Evolutionary conservation across 2,113 vertebrate genomes (phyloP).

Genomic region (Mesocricetus auratus): DNA sequence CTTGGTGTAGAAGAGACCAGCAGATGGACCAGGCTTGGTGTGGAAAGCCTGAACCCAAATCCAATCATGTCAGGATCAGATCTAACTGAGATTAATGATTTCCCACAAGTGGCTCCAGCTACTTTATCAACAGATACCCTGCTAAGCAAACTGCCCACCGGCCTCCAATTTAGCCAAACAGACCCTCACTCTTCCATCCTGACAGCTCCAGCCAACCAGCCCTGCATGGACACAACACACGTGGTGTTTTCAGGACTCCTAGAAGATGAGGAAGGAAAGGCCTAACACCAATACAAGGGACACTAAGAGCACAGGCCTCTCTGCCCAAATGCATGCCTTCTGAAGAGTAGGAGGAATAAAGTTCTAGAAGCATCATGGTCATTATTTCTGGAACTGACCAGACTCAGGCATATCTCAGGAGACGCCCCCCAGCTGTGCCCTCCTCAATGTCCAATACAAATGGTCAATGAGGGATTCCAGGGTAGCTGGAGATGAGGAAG

Average conservation of each 20-base stretch:
- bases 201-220: neutral
- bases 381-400: neutral
- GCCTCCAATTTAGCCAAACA: constrained; percentile 16
- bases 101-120: constrained; percentile 81
- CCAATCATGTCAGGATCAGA: constrained; percentile 83
- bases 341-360: neutral
- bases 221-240: neutral
- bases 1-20: constrained; percentile 78
- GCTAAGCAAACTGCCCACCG: constrained; percentile 79
- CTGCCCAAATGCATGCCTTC: neutral
- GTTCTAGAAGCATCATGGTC: neutral
- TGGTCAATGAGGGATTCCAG: neutral
- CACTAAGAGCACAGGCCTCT: neutral
- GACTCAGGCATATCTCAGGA: neutral
- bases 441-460: neutral
- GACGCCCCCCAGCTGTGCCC: neutral
- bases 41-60: constrained; percentile 84
- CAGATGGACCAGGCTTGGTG: constrained; percentile 71
- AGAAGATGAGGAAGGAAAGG: neutral
- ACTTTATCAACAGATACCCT: constrained; percentile 85
- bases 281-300: neutral
- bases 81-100: constrained; percentile 87
- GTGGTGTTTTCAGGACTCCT: neutral
- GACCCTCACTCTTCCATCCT: constrained; percentile 58
- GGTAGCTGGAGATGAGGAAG: neutral